Conservation (phyloP, 2,113 vertebrate species). For the Scatophagus argus region DNA sequence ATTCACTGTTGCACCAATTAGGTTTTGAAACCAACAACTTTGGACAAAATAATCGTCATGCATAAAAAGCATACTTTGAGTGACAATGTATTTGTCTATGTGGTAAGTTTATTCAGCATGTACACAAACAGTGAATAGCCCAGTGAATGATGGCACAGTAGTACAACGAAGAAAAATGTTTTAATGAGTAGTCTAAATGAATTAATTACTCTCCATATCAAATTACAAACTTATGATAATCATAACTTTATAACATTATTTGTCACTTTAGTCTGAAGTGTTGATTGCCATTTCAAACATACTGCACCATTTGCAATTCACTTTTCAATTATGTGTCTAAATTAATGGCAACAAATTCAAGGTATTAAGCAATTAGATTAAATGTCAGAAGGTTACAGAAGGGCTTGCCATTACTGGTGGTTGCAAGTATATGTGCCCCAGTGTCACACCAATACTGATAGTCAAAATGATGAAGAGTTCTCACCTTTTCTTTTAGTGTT, state of each 20-base stretch:
- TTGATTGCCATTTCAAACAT: background rate
- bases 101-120: background rate
- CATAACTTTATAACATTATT: background rate
- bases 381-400: constrained; percentile 25
- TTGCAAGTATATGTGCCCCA: background rate
- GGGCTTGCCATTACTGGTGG: background rate
- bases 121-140: background rate
- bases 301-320: background rate
- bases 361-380: constrained; percentile 11
- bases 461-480: background rate
- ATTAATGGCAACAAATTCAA: constrained; percentile 10
- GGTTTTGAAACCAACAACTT: background rate
- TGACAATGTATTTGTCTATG: constrained; percentile 7
- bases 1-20: constrained; percentile 16
- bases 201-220: constrained; percentile 1
- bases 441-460: background rate
- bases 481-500: background rate
- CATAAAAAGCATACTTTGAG: constrained; percentile 7
- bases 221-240: background rate
- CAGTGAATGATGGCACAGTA: background rate
- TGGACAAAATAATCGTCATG: background rate
- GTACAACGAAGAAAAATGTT: constrained; percentile 1
- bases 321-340: constrained; percentile 1
- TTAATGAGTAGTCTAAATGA: background rate
- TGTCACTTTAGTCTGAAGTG: background rate